Evolutionary conservation across 2,888 invertebrate genomes (phyloP).

Genomic region (Eurois occulta): DNA sequence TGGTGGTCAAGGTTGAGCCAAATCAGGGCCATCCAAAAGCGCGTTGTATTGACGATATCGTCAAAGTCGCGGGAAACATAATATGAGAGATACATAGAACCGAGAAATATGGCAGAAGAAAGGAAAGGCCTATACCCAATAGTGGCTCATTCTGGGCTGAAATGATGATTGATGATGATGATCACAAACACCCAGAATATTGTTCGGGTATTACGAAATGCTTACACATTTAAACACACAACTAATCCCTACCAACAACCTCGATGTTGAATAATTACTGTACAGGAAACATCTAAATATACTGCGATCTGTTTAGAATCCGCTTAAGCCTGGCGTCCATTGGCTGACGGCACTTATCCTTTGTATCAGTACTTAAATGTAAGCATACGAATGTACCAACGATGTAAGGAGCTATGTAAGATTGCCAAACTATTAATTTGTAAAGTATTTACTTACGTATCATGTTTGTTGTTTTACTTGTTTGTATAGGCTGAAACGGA

Average conservation of each 20-base stretch:
- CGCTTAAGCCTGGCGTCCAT: slow-evolving; percentile 63
- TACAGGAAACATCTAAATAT: slow-evolving; percentile 65
- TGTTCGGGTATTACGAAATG: too few species aligned
- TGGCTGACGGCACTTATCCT: neutral
- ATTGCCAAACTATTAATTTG: neutral
- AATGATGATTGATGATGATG: neutral
- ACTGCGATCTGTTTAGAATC: slow-evolving; percentile 74
- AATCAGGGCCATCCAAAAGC: neutral
- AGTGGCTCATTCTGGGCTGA: neutral
- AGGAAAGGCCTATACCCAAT: neutral
- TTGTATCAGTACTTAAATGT: neutral
- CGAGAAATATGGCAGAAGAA: neutral
- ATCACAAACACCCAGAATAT: too few species aligned
- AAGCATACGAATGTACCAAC: too few species aligned
- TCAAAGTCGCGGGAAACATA: neutral
- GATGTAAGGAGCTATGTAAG: neutral
- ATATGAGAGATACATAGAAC: neutral
- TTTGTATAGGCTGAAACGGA: neutral
- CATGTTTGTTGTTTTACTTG: neutral
- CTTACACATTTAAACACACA: neutral
- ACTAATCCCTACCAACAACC: neutral
- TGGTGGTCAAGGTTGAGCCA: neutral
- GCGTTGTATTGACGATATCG: neutral
- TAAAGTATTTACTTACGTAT: neutral
- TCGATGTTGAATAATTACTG: slow-evolving; percentile 66